Evolutionary conservation across 2,113 vertebrate species (phyloP).

Genomic region (Astatotilapia flaviijosephi): DNA sequence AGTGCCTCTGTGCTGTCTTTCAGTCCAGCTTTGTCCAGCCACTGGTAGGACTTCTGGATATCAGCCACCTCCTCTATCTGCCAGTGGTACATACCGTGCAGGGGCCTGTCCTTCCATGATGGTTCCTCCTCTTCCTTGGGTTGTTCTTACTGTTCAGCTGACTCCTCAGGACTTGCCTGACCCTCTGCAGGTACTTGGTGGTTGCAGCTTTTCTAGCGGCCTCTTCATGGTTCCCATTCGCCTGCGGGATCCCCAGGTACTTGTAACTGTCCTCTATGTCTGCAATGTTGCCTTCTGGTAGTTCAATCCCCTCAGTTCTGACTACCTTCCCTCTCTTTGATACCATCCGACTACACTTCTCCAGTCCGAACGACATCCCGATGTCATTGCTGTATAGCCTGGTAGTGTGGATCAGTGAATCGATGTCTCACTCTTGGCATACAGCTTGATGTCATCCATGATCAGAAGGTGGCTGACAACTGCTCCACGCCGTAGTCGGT

Average conservation of each 20-base stretch:
- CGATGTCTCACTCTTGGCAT: too few relatives aligned
- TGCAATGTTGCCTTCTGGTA: too few relatives aligned
- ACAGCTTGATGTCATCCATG: too few relatives aligned
- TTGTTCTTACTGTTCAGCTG: background rate
- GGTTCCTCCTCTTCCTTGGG: background rate
- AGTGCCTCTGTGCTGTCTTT: too few relatives aligned
- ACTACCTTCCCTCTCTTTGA: too few relatives aligned
- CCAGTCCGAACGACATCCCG: accelerated
- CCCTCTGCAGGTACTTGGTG: background rate
- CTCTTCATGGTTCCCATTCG: background rate
- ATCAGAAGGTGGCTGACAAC: background rate
- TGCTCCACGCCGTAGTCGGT: background rate
- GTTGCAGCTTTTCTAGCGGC: accelerated
- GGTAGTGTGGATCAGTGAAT: too few relatives aligned
- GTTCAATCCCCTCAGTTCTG: accelerated
- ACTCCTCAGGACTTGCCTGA: background rate
- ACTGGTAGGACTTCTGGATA: background rate
- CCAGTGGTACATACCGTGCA: accelerated
- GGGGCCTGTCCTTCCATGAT: background rate
- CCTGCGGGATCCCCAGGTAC: too few relatives aligned
- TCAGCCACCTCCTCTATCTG: background rate
- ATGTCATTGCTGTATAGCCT: too few relatives aligned
- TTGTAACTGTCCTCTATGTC: too few relatives aligned
- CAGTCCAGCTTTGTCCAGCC: too few relatives aligned
- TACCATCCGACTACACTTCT: too few relatives aligned